Percentiles rank a stretch among this genome's conserved stretches.
Conservation (phyloP, 2,888 invertebrate genomes). For the Folsomia candida region DNA sequence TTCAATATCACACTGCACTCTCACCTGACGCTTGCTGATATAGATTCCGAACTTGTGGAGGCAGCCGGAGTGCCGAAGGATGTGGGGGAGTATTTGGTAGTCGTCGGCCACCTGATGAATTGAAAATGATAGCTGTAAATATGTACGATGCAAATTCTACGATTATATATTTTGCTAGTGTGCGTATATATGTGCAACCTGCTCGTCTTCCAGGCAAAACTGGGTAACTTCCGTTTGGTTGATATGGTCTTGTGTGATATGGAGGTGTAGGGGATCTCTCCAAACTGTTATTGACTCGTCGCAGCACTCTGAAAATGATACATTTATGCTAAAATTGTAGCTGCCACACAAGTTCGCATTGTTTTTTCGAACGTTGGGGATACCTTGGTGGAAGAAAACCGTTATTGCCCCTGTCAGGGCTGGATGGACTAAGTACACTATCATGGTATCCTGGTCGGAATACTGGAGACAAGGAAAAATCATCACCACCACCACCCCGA, state of each 20-base stretch:
- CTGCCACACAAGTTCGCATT: too few species aligned
- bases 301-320: constrained; percentile 31
- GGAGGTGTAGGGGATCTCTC: constrained; percentile 49
- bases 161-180: too few species aligned
- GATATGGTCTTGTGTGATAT: constrained; percentile 45
- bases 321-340: not conserved
- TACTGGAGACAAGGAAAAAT: constrained; percentile 48
- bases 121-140: too few species aligned
- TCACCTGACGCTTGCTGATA: constrained; percentile 45
- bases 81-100: constrained; percentile 49
- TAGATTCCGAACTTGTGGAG: constrained; percentile 44
- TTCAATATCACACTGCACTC: not conserved
- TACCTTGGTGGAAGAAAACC: constrained; percentile 50
- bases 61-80: constrained; percentile 48
- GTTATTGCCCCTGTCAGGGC: constrained; percentile 41
- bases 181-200: too few species aligned
- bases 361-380: not conserved
- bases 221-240: constrained; percentile 49
- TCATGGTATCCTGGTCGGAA: constrained; percentile 48
- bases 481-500: constrained; percentile 43
- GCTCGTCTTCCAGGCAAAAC: constrained; percentile 49
- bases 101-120: constrained; percentile 42
- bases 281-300: constrained; percentile 47
- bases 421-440: constrained; percentile 50
- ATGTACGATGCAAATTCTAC: too few species aligned